Evolutionary conservation across 2,888 invertebrate species (phyloP).

Genomic region (Melolontha melolontha): DNA sequence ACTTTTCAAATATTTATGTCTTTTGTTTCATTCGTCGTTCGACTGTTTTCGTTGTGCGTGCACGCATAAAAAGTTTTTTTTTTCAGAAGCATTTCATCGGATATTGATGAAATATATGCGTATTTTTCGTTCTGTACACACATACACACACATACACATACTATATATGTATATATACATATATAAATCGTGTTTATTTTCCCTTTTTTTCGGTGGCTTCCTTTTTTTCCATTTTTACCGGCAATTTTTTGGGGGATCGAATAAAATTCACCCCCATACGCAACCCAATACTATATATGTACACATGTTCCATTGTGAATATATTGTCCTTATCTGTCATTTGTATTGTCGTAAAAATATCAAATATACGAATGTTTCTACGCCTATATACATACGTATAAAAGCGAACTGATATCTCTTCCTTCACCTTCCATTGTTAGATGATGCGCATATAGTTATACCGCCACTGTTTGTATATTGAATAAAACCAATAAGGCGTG

Average conservation of each 20-base stretch:
- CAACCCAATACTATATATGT: too few relatives aligned
- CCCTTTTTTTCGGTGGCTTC: slow-evolving; percentile 41
- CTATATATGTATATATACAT: too few relatives aligned
- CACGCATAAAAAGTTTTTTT: slow-evolving; percentile 46
- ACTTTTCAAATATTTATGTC: slow-evolving; percentile 52
- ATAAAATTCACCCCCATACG: too few relatives aligned
- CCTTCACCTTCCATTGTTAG: neutral
- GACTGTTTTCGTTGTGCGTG: slow-evolving; percentile 35
- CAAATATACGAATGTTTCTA: slow-evolving; percentile 40
- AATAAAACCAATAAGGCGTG: slow-evolving; percentile 48
- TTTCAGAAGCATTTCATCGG: slow-evolving; percentile 45
- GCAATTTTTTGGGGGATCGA: slow-evolving; percentile 32
- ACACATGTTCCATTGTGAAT: slow-evolving; percentile 45
- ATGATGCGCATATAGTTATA: slow-evolving; percentile 35
- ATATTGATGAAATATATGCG: slow-evolving; percentile 51
- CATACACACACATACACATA: too few relatives aligned
- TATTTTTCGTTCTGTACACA: slow-evolving; percentile 40
- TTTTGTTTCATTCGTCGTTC: slow-evolving; percentile 47
- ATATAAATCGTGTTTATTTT: slow-evolving; percentile 49
- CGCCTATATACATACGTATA: slow-evolving; percentile 45
- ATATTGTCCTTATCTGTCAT: slow-evolving; percentile 45
- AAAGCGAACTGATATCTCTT: slow-evolving; percentile 7
- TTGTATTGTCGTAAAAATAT: slow-evolving; percentile 18
- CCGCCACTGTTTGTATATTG: slow-evolving; percentile 15
- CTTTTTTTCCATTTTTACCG: too few relatives aligned